Conservation (phyloP, 2,113 vertebrate genomes). For the Pomatostomus ruficeps region DNA sequence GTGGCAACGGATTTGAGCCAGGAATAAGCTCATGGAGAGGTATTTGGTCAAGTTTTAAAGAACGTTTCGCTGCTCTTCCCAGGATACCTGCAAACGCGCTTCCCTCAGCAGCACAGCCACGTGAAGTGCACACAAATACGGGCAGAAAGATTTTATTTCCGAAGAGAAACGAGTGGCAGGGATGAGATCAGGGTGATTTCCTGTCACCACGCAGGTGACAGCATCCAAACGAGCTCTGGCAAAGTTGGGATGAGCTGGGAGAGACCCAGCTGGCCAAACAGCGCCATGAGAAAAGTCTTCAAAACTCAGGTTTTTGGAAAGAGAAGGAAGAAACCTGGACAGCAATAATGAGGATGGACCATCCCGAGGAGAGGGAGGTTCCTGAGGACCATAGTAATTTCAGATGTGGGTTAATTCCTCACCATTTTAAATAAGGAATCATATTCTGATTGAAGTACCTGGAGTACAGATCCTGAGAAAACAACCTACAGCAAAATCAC, state of each 20-base stretch:
- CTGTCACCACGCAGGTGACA: fast-evolving
- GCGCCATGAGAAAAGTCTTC: fast-evolving
- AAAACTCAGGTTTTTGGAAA: not conserved
- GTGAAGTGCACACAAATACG: not conserved
- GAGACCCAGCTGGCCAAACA: not conserved
- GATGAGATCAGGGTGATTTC: too few relatives aligned
- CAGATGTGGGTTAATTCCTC: not conserved
- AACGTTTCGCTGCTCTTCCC: not conserved
- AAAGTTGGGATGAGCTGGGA: not conserved
- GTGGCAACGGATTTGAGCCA: not conserved
- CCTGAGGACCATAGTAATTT: not conserved
- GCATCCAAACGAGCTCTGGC: not conserved
- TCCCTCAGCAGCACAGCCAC: not conserved
- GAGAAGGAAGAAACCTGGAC: not conserved
- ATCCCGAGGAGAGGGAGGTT: not conserved
- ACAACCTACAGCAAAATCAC: not conserved
- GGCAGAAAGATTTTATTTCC: too few relatives aligned
- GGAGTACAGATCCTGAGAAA: not conserved
- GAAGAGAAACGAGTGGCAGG: too few relatives aligned
- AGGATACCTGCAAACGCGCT: not conserved
- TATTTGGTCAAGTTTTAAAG: not conserved
- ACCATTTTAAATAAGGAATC: not conserved
- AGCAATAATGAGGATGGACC: fast-evolving
- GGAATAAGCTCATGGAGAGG: conserved; percentile 14
- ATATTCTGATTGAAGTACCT: not conserved